Evolutionary conservation across 2,888 invertebrate genomes (phyloP).

Genomic region (Trichacis sp.): DNA sequence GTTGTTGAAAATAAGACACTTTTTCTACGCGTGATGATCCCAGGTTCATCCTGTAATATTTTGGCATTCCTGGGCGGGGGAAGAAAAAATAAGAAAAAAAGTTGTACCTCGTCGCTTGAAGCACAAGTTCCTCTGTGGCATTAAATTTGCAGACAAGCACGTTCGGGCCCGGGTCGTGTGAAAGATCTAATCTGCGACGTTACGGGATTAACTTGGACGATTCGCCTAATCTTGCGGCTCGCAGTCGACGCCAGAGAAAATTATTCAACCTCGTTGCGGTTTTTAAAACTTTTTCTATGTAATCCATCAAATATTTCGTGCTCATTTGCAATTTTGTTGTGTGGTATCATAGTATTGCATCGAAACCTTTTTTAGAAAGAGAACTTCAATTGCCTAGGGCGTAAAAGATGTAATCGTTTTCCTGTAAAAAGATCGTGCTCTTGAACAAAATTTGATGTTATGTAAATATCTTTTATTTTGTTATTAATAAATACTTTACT

Average conservation of each 20-base stretch:
- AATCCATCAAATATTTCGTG: neutral
- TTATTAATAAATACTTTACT: too few species aligned
- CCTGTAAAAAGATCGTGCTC: too few species aligned
- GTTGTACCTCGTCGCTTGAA: conserved; percentile 2
- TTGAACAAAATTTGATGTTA: too few species aligned
- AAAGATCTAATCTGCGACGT: conserved; percentile 22
- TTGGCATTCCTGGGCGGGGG: conserved; percentile 9
- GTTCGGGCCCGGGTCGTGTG: conserved; percentile 10
- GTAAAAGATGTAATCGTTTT: too few species aligned
- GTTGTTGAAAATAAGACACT: too few species aligned
- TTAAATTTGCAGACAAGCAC: too few species aligned
- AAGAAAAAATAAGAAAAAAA: neutral
- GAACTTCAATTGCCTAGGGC: too few species aligned
- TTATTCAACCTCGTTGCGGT: conserved; percentile 1
- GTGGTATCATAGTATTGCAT: too few species aligned
- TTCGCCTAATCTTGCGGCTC: conserved; percentile 21
- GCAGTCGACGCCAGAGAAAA: conserved; percentile 13
- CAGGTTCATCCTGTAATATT: conserved; percentile 1
- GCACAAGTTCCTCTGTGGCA: conserved; percentile 2
- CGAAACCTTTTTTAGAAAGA: too few species aligned
- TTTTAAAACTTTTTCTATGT: neutral
- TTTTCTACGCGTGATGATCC: too few species aligned
- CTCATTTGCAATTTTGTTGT: too few species aligned
- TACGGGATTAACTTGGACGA: conserved; percentile 23
- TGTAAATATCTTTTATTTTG: too few species aligned